Conservation (phyloP, 1,140 invertebrate species). For the Pogonus chalceus region DNA sequence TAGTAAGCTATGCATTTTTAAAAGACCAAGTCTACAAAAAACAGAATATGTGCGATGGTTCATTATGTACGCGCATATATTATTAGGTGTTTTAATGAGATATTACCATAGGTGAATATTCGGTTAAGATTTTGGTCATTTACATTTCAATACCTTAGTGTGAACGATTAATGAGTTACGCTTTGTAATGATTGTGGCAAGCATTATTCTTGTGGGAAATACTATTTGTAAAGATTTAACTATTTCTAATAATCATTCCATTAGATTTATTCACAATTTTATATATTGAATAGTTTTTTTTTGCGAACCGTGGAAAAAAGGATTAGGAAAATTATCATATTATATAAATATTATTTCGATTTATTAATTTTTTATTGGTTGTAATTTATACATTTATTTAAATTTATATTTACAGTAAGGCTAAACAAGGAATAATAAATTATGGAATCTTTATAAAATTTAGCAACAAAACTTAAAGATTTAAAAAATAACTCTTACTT, state of each 20-base stretch:
- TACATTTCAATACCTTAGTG: too few relatives aligned
- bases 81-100: background rate
- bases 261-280: background rate
- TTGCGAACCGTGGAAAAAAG: background rate
- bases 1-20: background rate
- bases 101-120: background rate
- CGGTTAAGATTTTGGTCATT: background rate
- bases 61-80: background rate
- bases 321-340: too few relatives aligned
- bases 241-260: background rate
- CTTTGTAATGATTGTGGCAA: background rate
- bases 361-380: too few relatives aligned
- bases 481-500: too few relatives aligned
- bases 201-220: background rate
- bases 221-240: background rate
- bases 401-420: too few relatives aligned
- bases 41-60: background rate
- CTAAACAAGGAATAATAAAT: too few relatives aligned
- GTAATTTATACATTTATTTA: too few relatives aligned
- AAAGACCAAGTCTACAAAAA: background rate
- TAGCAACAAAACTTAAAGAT: too few relatives aligned
- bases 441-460: too few relatives aligned
- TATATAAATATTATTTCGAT: too few relatives aligned
- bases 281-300: background rate
- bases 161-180: background rate